These are phyloP conservation scores for Cephus spinipes DNA, from an alignment of 2,888 invertebrate species.

Conservation along the genomic window DNA sequence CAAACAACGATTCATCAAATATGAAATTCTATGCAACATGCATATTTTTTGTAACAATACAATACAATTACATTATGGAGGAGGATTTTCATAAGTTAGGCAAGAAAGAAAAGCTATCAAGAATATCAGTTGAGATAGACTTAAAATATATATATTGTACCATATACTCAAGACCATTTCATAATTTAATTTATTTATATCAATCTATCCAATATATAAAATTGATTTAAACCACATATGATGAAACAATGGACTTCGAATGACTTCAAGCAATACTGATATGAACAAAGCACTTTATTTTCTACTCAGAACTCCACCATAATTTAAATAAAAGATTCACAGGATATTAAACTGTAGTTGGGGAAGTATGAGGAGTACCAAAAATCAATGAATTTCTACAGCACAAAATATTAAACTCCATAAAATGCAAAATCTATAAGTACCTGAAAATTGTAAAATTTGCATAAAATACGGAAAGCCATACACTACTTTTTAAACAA, in stretches of 20 bases:
- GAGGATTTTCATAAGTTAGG: neutral
- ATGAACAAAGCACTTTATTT: neutral
- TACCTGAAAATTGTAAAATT: neutral
- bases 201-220: neutral
- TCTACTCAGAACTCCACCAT: neutral
- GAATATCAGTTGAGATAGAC: neutral
- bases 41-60: neutral
- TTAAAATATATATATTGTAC: no score
- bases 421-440: neutral
- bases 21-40: neutral
- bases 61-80: neutral
- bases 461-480: neutral
- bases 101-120: neutral
- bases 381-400: neutral
- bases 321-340: neutral
- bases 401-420: neutral
- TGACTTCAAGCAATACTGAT: neutral
- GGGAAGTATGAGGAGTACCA: neutral
- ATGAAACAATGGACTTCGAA: neutral
- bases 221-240: neutral
- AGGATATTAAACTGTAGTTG: no score
- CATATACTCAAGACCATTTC: neutral
- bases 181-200: neutral
- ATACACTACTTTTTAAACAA: neutral
- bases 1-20: neutral